phyloP scores from a whole-genome alignment of 2,113 vertebrate genomes.

The Cephalopterus ornatus region DNA sequence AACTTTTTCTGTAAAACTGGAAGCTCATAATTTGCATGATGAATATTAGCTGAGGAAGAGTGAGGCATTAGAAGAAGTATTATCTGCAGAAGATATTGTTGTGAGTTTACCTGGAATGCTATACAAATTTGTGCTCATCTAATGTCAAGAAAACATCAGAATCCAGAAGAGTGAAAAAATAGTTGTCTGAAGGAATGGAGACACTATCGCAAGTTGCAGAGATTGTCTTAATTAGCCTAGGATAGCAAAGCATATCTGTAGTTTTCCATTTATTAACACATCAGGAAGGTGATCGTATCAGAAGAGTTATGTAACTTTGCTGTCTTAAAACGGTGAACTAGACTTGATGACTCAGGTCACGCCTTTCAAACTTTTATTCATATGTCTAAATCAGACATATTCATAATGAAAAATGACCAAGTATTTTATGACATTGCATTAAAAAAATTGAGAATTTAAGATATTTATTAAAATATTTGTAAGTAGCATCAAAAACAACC shows the following conservation, averaged over 20 bases:
- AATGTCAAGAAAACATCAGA: not conserved
- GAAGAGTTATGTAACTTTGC: accelerated
- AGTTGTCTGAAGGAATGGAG: not conserved
- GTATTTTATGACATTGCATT: not conserved
- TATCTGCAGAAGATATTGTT: not conserved
- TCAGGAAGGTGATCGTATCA: not conserved
- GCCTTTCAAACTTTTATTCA: not conserved
- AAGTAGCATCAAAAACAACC: not conserved
- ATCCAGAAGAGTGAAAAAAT: not conserved
- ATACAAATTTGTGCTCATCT: not conserved
- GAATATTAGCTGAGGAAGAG: not conserved
- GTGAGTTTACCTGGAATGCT: not conserved
- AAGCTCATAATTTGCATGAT: not conserved
- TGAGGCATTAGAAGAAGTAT: not conserved
- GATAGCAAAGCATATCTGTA: not conserved
- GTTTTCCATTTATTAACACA: not conserved
- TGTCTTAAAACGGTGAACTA: not conserved
- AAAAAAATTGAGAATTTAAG: not conserved
- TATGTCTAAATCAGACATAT: not conserved
- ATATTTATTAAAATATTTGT: not conserved
- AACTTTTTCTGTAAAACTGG: not conserved
- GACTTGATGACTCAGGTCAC: not conserved
- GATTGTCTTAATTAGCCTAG: not conserved
- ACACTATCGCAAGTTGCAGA: not conserved
- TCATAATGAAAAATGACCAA: not conserved